Evolutionary conservation across 2,113 vertebrate genomes (phyloP), one percentile per base, ranked within the genome.

Genomic region (Dasyprocta punctata): DNA sequence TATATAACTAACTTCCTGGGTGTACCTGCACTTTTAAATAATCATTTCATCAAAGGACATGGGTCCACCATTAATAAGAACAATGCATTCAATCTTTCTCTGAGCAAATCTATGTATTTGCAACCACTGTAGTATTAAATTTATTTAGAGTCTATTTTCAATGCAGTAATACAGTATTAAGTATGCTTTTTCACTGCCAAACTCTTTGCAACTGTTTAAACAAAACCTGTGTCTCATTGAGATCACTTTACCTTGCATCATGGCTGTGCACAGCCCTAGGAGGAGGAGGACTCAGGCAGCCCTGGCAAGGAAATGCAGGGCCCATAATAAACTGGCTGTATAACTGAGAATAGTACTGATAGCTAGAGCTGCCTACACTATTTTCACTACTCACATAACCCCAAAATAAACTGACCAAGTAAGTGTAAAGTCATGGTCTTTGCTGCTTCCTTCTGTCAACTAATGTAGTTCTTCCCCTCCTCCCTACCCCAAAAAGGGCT

Each of bases 141-240:
- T 83, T 86, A 71, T 96, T 94, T 92, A 71, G 49, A 52, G 52
- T 54, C 84, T 95, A 56, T 92, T 93, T 83, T 94, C 80, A 87
- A 89, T 36, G 14, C 85, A 49, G 63, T n/a, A 28, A 77, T 77
- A 47, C 12, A 86, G 54, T 30, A 77, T 92, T 86, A 86, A 89
- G 30, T 89, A 89, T 36, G 61, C 58, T 92, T 89, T 26, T 89
- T 89, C 75, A 71, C 75, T 97, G 75, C 5, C 49, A 91, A 95
- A 77, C 52, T 78, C 69, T 95, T 75, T 61, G 54, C 41, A 90
- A 36, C 44, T 67, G 6, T 84, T 94, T 9, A 71, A 71, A 56
- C 90, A 87, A 95, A 89, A 54, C 1, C 33, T 52, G 10, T 71
- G 36, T 67, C 5, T 75, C 77, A 38, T 22, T 5, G 30, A 90